These are phyloP conservation scores for Sandelia bainsii DNA, from an alignment of 2,797 vertebrate genomes.

Conservation along the genomic window DNA sequence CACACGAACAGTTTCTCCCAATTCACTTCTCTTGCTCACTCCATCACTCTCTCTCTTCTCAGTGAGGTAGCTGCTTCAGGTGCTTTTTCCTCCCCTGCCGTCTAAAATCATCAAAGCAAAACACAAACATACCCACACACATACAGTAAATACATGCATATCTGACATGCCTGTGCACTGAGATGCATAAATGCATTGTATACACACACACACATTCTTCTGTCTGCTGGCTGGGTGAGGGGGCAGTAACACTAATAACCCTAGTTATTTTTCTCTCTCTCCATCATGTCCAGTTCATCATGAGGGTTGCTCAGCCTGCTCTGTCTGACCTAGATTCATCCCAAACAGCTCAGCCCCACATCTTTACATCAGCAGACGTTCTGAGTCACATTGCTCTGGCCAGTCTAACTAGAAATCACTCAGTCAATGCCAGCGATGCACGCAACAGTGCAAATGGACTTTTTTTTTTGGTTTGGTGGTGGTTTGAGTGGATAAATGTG, in stretches of 20 bases:
- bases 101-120: conserved; percentile 34
- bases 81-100: conserved; percentile 3
- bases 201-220: conserved; percentile 34
- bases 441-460: background rate
- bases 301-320: conserved; percentile 30
- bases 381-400: conserved; percentile 44
- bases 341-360: conserved; percentile 44
- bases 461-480: background rate
- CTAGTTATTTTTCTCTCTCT: conserved; percentile 39
- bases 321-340: conserved; percentile 72
- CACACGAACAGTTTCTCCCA: background rate
- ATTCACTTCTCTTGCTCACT: background rate
- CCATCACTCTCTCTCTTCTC: background rate
- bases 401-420: background rate
- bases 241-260: conserved; percentile 47
- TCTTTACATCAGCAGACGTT: conserved; percentile 53
- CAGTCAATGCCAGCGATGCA: background rate
- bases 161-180: conserved; percentile 11
- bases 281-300: conserved; percentile 42
- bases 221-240: conserved; percentile 34
- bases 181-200: conserved; percentile 6
- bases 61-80: conserved; percentile 32
- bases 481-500: background rate
- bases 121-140: conserved; percentile 15
- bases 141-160: conserved; percentile 16